Percentiles rank a stretch among this genome's conserved stretches.
Evolutionary conservation across 1,140 invertebrate genomes (phyloP).

Genomic region (Sinonovacula constricta): DNA sequence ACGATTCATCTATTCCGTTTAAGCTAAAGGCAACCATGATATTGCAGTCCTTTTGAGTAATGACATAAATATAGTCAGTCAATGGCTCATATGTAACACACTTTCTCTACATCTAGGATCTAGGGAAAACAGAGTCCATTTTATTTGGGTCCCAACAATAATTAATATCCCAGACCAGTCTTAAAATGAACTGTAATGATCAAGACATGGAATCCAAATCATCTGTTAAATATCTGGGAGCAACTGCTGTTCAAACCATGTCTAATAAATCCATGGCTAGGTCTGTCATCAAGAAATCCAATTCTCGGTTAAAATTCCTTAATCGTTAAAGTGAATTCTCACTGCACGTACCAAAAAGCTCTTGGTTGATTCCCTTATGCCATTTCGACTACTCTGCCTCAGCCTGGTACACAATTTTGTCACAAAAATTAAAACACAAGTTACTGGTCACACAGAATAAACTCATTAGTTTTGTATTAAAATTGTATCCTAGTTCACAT

Average conservation of each 20-base stretch:
- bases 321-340: slow-evolving; percentile 26
- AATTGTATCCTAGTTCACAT: no score
- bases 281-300: slow-evolving; percentile 16
- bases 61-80: not conserved
- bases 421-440: no score
- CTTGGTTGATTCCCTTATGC: no score
- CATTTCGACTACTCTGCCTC: no score
- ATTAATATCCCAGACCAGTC: not conserved
- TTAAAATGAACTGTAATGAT: slow-evolving; percentile 35
- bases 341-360: slow-evolving; percentile 12
- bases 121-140: slow-evolving; percentile 54
- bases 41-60: not conserved
- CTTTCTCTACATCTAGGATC: slow-evolving; percentile 48
- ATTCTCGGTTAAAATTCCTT: slow-evolving; percentile 15
- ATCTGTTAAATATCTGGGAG: slow-evolving; percentile 21
- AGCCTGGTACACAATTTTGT: no score
- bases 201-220: slow-evolving; percentile 15
- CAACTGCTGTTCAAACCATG: no score
- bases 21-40: not conserved
- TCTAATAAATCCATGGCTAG: slow-evolving; percentile 1
- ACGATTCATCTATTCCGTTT: slow-evolving; percentile 13
- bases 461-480: no score
- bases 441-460: no score
- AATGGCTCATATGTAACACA: slow-evolving; percentile 47
- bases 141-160: slow-evolving; percentile 41